Percentiles rank a stretch among this genome's conserved stretches.
Evolutionary conservation across 2,797 vertebrate genomes (phyloP).

Genomic region (Coluber constrictor): DNA sequence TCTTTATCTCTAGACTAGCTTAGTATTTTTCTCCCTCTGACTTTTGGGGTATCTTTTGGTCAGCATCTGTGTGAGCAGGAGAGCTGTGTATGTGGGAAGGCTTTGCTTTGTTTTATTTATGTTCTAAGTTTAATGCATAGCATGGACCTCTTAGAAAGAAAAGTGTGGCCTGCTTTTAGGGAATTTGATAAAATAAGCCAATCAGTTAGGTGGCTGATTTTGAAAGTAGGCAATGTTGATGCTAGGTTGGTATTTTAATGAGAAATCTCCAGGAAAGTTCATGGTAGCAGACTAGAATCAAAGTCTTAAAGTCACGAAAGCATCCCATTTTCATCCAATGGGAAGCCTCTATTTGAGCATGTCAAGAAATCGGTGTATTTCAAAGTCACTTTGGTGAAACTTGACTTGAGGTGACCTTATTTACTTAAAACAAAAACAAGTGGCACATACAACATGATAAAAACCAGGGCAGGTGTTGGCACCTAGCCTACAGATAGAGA

Average conservation of each 20-base stretch:
- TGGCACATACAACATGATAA: not conserved
- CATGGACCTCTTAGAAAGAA: not conserved
- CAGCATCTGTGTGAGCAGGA: not conserved
- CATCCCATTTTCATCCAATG: not conserved
- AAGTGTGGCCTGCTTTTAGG: not conserved
- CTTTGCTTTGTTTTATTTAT: not conserved
- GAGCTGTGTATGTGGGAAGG: not conserved
- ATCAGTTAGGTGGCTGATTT: not conserved
- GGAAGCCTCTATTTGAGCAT: not conserved
- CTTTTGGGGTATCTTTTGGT: not conserved
- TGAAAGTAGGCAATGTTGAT: not conserved
- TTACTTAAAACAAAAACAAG: not conserved
- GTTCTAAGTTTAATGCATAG: not conserved
- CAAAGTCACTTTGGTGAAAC: not conserved
- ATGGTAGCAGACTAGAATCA: not conserved
- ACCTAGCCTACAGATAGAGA: not conserved
- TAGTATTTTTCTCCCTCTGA: not conserved
- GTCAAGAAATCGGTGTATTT: not conserved
- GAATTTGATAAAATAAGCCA: not conserved
- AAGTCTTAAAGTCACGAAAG: not conserved
- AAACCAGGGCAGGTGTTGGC: not conserved
- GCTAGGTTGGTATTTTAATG: not conserved
- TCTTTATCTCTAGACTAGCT: not conserved
- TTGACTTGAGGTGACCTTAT: not conserved
- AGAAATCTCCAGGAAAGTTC: not conserved